Conservation (phyloP, 2,797 vertebrate species). For the Malurus splendens region DNA sequence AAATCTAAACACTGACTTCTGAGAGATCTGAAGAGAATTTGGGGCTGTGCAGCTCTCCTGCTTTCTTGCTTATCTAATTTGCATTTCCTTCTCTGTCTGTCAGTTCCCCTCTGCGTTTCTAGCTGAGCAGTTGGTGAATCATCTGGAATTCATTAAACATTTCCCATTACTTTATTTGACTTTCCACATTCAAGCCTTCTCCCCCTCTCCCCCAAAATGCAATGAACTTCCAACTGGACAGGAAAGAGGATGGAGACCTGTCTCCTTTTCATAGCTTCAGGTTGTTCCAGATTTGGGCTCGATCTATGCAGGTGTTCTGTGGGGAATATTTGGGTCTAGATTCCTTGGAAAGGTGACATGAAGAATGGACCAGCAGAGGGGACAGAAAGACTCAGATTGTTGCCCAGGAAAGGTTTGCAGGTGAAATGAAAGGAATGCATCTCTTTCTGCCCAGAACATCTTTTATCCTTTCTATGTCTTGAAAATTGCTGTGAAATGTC, state of each 20-base stretch:
- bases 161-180: conserved; percentile 3
- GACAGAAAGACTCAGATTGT: background rate
- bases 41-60: conserved; percentile 13
- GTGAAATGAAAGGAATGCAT: background rate
- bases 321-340: background rate
- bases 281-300: background rate
- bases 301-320: background rate
- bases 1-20: conserved; percentile 38
- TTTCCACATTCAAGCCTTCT: background rate
- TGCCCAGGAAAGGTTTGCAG: background rate
- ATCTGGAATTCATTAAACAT: conserved; percentile 33
- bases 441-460: background rate
- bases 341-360: background rate
- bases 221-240: background rate
- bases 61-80: conserved; percentile 44
- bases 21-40: conserved; percentile 38
- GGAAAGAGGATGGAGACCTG: background rate
- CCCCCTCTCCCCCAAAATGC: background rate
- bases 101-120: background rate
- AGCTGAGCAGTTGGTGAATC: background rate
- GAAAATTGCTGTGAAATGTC: background rate
- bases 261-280: background rate
- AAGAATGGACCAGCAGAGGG: background rate
- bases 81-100: conserved; percentile 39
- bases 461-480: background rate